These are phyloP conservation scores for Acleris emargana DNA, from an alignment of 2,888 invertebrate genomes.

Conservation along the genomic window DNA sequence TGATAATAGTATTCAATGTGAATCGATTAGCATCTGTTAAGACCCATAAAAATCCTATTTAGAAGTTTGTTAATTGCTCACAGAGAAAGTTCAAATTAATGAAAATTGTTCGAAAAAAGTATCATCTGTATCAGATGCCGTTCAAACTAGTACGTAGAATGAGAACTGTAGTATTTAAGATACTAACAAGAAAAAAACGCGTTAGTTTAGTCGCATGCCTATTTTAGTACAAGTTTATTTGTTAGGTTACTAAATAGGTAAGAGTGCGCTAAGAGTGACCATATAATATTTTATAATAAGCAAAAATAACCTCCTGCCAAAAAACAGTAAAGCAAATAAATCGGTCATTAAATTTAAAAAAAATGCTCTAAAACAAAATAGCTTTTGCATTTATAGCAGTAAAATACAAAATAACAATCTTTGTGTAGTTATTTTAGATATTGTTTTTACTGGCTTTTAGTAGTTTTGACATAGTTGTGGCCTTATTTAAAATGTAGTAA, in stretches of 20 bases:
- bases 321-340: slow-evolving; percentile 15
- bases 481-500: slow-evolving; percentile 21
- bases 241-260: slow-evolving; percentile 68
- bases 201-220: slow-evolving; percentile 74
- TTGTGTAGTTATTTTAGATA: background rate
- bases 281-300: slow-evolving; percentile 34
- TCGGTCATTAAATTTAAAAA: background rate
- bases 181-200: slow-evolving; percentile 74
- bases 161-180: slow-evolving; percentile 58
- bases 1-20: slow-evolving; percentile 1
- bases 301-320: slow-evolving; percentile 10
- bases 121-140: slow-evolving; percentile 82
- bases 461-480: slow-evolving; percentile 21
- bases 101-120: slow-evolving; percentile 62
- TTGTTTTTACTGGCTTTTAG: slow-evolving; percentile 6
- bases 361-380: too few species aligned
- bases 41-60: slow-evolving; percentile 43
- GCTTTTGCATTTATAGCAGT: background rate
- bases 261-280: slow-evolving; percentile 65
- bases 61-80: slow-evolving; percentile 64
- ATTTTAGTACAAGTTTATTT: slow-evolving; percentile 81
- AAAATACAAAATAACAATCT: background rate
- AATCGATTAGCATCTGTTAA: slow-evolving; percentile 39
- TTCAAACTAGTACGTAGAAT: slow-evolving; percentile 68
- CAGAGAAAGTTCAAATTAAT: slow-evolving; percentile 67